These are phyloP conservation scores for Alentia gelatinosa DNA, from an alignment of 2,888 invertebrate genomes.

Conservation along the genomic window DNA sequence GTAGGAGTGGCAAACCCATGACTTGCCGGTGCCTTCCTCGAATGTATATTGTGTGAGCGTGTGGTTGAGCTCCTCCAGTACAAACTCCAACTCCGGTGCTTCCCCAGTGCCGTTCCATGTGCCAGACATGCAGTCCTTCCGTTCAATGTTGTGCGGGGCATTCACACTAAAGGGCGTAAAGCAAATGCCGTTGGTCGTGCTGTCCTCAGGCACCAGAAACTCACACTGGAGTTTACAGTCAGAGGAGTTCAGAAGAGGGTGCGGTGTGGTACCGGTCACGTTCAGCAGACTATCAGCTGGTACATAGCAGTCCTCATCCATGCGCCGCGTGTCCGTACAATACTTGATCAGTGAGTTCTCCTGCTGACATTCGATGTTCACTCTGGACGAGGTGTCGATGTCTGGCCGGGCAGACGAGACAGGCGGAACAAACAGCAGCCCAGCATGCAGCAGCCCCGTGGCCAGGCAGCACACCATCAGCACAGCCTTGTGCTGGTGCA, in stretches of 20 bases:
- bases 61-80: slow-evolving; percentile 40
- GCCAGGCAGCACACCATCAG: slow-evolving; percentile 89
- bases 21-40: slow-evolving; percentile 16
- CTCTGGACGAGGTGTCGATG: neutral
- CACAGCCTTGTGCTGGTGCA: slow-evolving; percentile 90
- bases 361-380: neutral
- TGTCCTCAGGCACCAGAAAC: slow-evolving; percentile 14
- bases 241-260: slow-evolving; percentile 35
- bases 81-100: slow-evolving; percentile 37
- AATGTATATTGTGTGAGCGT: slow-evolving; percentile 32
- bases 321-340: slow-evolving; percentile 20
- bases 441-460: slow-evolving; percentile 90
- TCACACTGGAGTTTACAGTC: slow-evolving; percentile 51
- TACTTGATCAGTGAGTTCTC: slow-evolving; percentile 23
- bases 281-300: slow-evolving; percentile 21
- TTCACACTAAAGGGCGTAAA: neutral
- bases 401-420: slow-evolving; percentile 54
- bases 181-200: neutral
- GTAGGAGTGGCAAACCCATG: slow-evolving; percentile 48
- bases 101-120: neutral
- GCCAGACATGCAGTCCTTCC: neutral
- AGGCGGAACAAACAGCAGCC: slow-evolving; percentile 84
- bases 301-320: slow-evolving; percentile 18
- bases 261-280: neutral
- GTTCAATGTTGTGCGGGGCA: neutral